Evolutionary conservation across 1,140 invertebrate species (phyloP), one percentile per base, ranked within the genome.

Genomic region (Drosophila trapezifrons): DNA sequence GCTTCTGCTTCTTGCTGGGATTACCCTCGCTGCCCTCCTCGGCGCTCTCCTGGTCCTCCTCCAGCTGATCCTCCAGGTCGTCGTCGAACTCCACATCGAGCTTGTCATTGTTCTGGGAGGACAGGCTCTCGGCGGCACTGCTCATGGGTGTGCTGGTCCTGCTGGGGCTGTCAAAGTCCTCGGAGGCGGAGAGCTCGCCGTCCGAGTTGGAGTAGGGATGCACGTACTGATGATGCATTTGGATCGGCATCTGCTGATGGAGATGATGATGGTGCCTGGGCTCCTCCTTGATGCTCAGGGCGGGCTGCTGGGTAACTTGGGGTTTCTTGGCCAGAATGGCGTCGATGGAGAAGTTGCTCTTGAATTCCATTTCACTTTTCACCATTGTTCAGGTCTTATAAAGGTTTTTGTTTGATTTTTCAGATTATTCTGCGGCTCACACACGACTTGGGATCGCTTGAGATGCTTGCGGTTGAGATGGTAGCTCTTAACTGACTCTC

Each of bases 261-360:
- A n/a, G n/a, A 1, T 67, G 69, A 9, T 78, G 79, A 9, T 73
- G 67, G 10, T 67, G 82, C 22, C 55, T 56, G 45, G 79, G 65
- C 42, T 89, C 80, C 20, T 76, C 65, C 32, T 87, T 85, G 62
- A 89, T 87, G 45, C 12, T 13, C 29, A 56, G 49, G 18, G 47
- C 22, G 56, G 59, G 76, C 38, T 76, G 65, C 12, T 43, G 46
- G 20, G 7, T 29, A 37, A 64, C 49, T 52, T 22, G 51, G 47
- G 84, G 85, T 75, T 91, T 91, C 52, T 82, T 91, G 0, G 95
- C 95, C 32, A 96, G 78, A 38, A 96, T 94, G 51, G 94, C 94
- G 70, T 95, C 95, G 70, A 96, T 96, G 76, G 94, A 96, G 92
- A 96, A 96, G 67, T 94, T 95, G 29, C 94, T 95, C 52, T 91